Base-by-base conservation (phyloP, 1,140 invertebrate species). In the Pseudachorutes palmiensis region DNA sequence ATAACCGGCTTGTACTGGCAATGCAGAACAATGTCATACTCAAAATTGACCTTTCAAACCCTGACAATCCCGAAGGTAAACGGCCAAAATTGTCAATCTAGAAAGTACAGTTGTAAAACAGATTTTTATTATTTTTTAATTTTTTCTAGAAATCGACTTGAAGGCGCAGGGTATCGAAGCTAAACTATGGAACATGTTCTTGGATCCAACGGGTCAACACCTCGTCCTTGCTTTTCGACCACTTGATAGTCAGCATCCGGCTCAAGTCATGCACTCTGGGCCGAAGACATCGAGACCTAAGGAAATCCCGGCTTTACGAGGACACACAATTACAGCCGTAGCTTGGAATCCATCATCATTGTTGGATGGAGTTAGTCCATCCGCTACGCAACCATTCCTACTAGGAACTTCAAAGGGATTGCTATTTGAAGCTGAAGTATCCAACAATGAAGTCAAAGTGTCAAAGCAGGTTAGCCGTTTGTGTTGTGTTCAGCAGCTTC, bases 401-500 rank as follows among this genome's bases (percentile, higher is more conserved):
- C 74, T 97, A 2, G 94, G 94, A 24, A 96, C 92, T 0, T 90
- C 89, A 19, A 90, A 89, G 76, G 94, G 93, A 26, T 77, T 92
- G n/a, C 89, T 97, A 71, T 87, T 94, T 78, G 94, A 97, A 78
- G 91, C 89, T 1, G 92, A 95, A 78, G 81, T 97, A 49, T 84
- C 84, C 31, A 80, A 85, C 28, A 87, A 89, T 41, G 89, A 87
- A 74, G 89, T 91, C 61, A 87, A 88, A 75, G 88, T 92, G 80
- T 89, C 88, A 81, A 91, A 88, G 81, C 91, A 94, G 83, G 90
- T 94, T 82, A 51, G 62, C 28, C n/a, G 29, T 30, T n/a, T n/a
- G n/a, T n/a, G n/a, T n/a, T n/a, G n/a, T n/a, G n/a, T n/a, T n/a
- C n/a, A n/a, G n/a, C n/a, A n/a, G n/a, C n/a, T n/a, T n/a, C n/a